phyloP scores from a whole-genome alignment of 2,797 vertebrate species.

The Taenioides sp. region DNA sequence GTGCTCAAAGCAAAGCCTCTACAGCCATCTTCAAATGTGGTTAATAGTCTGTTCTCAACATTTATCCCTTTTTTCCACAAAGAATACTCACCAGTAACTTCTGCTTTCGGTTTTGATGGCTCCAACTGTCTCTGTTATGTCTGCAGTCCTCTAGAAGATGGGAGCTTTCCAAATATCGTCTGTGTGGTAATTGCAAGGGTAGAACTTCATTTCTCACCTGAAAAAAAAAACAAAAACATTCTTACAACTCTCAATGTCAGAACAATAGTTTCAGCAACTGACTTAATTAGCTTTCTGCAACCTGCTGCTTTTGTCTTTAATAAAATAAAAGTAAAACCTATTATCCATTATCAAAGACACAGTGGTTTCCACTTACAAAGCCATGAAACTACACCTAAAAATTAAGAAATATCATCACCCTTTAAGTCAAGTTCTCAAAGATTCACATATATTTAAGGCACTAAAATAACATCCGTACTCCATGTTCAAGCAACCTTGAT shows the following conservation, averaged over 20 bases:
- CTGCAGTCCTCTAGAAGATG: constrained; percentile 66
- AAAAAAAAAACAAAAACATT: constrained; percentile 11
- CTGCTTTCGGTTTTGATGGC: constrained; percentile 62
- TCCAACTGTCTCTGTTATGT: constrained; percentile 64
- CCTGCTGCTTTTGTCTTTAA: neutral
- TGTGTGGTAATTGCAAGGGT: constrained; percentile 60
- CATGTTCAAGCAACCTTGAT: constrained; percentile 59
- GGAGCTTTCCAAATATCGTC: constrained; percentile 58
- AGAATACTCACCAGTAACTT: constrained; percentile 77
- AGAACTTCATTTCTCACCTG: constrained; percentile 79
- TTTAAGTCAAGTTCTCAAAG: constrained; percentile 19
- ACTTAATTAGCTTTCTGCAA: neutral
- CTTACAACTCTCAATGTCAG: neutral
- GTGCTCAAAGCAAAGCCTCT: constrained; percentile 37
- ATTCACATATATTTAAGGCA: constrained; percentile 59
- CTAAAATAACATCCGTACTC: constrained; percentile 67
- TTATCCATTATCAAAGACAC: neutral
- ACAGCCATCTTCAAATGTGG: constrained; percentile 22
- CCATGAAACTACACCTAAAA: neutral
- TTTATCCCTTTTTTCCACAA: constrained; percentile 27
- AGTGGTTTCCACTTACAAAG: neutral
- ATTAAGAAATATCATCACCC: neutral
- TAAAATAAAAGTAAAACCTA: neutral
- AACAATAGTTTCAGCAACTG: neutral
- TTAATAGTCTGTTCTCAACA: constrained; percentile 32